Base-by-base conservation (phyloP, 2,113 vertebrate genomes). In the Hystrix cristata region DNA sequence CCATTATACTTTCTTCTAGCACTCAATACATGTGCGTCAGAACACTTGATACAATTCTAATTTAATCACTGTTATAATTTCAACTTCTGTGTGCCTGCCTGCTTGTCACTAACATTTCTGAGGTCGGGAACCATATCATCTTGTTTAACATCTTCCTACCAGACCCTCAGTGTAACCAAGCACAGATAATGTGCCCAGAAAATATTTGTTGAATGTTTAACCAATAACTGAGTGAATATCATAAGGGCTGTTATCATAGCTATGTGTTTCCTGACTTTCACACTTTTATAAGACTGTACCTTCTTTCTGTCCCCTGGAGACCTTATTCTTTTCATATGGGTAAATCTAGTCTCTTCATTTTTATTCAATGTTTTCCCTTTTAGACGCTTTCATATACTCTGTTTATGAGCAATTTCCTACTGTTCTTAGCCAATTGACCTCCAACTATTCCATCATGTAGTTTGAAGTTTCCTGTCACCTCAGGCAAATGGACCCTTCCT, bases 341-440 rank as follows among this genome's bases (percentile, higher is more conserved):
- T 65, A 87, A 76, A 87, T 48, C 43, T 60, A n/a, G 64, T 93
- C 64, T 48, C 38, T 78, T 97, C 25, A 21, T 96, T 95, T 87
- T 92, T 76, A 96, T 87, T 93, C 88, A 87, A 4, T 21, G 7
- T 55, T 95, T 93, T 88, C 57, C 48, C 76, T 72, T 69, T 23
- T 11, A n/a, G 88, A 94, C 57, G 91, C 31, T 95, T 90, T 91
- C 53, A 82, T 82, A 79, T 18, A 46, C 64, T 67, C 81, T 59
- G 34, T 88, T 95, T 65, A 62, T 93, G 94, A 97, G 53, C 95
- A 96, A 74, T 94, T 95, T 88, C 94, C 83, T 95, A 46, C 64
- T 67, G 23, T 69, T 92, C 93, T 90, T 90, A 78, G 84, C 53
- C 94, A 85, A 1, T 76, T 97, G 97, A 96, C 96, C 92, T 97